Evolutionary conservation across 2,113 vertebrate genomes (phyloP).

Genomic region (Procapra przewalskii): DNA sequence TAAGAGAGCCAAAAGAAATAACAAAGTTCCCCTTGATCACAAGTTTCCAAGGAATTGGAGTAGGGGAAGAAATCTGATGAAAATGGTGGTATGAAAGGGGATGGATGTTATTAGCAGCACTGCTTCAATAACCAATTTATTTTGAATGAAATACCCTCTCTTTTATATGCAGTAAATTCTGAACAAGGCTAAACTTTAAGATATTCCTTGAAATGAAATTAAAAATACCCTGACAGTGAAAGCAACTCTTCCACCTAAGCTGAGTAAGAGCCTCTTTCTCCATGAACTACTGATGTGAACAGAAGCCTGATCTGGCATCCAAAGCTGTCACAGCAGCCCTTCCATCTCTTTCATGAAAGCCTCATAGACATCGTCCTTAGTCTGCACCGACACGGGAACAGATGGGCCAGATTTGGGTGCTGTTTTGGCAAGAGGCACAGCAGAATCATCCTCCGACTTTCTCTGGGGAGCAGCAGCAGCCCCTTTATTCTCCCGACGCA

Average conservation of each 20-base stretch:
- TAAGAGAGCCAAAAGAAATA: conserved; percentile 36
- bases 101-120: too few species aligned
- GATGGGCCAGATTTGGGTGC: conserved; percentile 81
- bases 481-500: conserved; percentile 91
- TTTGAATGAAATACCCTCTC: too few species aligned
- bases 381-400: conserved; percentile 89
- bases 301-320: conserved; percentile 17
- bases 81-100: not conserved
- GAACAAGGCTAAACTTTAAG: conserved; percentile 31
- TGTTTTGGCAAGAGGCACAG: conserved; percentile 81
- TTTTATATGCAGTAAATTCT: conserved; percentile 5
- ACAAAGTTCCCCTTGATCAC: conserved; percentile 32
- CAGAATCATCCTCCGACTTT: conserved; percentile 82
- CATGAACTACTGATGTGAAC: not conserved
- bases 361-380: conserved; percentile 99
- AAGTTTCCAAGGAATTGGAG: conserved; percentile 2
- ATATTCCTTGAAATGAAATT: conserved; percentile 44
- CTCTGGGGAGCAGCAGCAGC: conserved; percentile 79
- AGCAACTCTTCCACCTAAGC: not conserved
- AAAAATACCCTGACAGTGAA: conserved; percentile 52
- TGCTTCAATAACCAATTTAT: too few species aligned
- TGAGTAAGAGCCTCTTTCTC: not conserved
- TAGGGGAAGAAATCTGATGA: not conserved
- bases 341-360: conserved; percentile 99
- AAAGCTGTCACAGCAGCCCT: conserved; percentile 86